Evolutionary conservation across 2,888 invertebrate genomes (phyloP).

Genomic region (Mayetiola destructor): DNA sequence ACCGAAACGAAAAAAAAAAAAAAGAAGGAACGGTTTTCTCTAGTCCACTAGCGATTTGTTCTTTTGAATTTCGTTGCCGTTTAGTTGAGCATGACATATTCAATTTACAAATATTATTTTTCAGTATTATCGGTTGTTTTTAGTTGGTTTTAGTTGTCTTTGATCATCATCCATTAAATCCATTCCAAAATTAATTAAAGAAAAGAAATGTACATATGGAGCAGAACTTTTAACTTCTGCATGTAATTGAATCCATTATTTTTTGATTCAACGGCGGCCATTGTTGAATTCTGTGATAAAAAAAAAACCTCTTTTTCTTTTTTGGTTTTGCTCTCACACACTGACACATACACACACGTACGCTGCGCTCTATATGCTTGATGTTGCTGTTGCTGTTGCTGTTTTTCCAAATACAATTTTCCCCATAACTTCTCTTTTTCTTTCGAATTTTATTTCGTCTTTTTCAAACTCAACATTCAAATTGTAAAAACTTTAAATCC

Average conservation of each 20-base stretch:
- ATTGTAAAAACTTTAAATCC: neutral
- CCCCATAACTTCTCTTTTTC: neutral
- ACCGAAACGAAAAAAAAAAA: too few species aligned
- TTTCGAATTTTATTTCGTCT: neutral
- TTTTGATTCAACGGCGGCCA: conserved; percentile 14
- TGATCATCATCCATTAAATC: too few species aligned
- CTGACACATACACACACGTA: neutral
- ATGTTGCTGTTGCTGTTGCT: conserved; percentile 7
- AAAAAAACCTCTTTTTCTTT: conserved; percentile 8
- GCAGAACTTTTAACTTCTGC: too few species aligned
- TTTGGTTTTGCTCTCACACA: conserved; percentile 7
- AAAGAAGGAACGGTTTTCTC: too few species aligned
- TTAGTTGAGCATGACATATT: too few species aligned
- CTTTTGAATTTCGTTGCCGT: too few species aligned
- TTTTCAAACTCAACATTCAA: neutral
- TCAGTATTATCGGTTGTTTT: too few species aligned
- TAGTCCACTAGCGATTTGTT: too few species aligned
- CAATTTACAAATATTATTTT: too few species aligned
- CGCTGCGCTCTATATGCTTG: conserved; percentile 1
- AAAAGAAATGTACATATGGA: too few species aligned
- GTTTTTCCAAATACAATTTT: conserved; percentile 1
- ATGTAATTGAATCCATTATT: conserved; percentile 11
- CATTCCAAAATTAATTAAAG: too few species aligned
- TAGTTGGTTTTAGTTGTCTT: too few species aligned
- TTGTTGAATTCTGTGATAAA: conserved; percentile 11